Evolutionary conservation across 2,888 invertebrate species (phyloP), one percentile per base, ranked within the genome.

Genomic region (Polydrusus tereticollis): DNA sequence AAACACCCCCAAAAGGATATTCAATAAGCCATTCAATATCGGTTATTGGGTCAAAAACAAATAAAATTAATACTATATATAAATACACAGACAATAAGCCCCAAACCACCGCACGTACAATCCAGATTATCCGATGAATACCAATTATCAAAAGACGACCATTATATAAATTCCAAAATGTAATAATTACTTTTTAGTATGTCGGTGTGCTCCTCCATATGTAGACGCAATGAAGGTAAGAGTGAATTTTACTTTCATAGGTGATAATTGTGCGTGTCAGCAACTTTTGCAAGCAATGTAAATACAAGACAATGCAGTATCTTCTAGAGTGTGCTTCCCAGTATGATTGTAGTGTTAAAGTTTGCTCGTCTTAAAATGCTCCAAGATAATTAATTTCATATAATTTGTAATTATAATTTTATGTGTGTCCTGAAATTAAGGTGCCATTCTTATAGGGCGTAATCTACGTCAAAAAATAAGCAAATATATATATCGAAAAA

Each of bases 161-260:
- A 77, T 79, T 78, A 79, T 79, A 79, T 79, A 79, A 79, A 79
- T 78, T 77, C 76, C 78, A 69, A 75, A 75, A 65, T 74, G 69
- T 59, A 69, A 73, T 69, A 72, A 64, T 36, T 21, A 69, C 64
- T 65, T 60, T 8, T 69, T 73, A 73, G 73, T 69, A 69, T 65
- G 69, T 60, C 41, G 45, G 41, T 43, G 43, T 21, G 29, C 14
- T 38, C 58, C 52, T 41, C 5, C 26, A 38, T 69, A 45, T 43
- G 45, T 67, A 73, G 70, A 69, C 73, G 67, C 63, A 60, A 79
- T 79, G 79, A 79, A 78, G 79, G 79, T 79, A 77, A 79, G 78
- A 78, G 77, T 76, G 67, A 65, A 66, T 73, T 78, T 78, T 60
- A 69, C 76, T 77, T 77, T 66, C 62, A 69, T 70, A 47, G 57